Conservation (phyloP, 1,140 invertebrate genomes). For the Scaptomyza pallida region DNA sequence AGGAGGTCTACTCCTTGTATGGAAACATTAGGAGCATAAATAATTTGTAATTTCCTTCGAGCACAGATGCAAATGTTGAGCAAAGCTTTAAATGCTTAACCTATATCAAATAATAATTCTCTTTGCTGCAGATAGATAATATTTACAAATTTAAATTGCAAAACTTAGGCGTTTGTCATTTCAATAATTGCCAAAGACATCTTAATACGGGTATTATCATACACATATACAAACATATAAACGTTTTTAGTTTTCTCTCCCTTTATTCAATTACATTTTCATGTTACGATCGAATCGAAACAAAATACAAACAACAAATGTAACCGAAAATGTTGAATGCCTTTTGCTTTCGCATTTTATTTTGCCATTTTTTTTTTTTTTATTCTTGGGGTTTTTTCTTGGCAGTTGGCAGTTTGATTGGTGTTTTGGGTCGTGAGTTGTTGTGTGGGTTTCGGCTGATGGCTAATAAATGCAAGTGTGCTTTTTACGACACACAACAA, state of each 20-base stretch:
- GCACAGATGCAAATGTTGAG: conserved; percentile 4
- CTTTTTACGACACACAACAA: conserved; percentile 71
- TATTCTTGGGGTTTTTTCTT: conserved; percentile 12
- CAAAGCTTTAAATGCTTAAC: background rate
- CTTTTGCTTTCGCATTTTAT: conserved; percentile 15
- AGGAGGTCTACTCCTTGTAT: conserved; percentile 23
- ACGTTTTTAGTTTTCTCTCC: background rate
- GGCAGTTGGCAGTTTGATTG: conserved; percentile 38
- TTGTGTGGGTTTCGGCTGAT: conserved; percentile 22
- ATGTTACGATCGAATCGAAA: conserved; percentile 3
- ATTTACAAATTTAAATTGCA: background rate
- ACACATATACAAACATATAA: background rate
- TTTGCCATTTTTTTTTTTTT: background rate
- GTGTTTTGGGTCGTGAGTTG: conserved; percentile 2
- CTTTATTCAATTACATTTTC: conserved; percentile 42
- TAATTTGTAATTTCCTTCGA: conserved; percentile 26
- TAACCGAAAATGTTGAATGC: conserved; percentile 15
- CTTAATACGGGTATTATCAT: background rate
- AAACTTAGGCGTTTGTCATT: background rate
- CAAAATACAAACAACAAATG: conserved; percentile 22
- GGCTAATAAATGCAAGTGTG: conserved; percentile 81
- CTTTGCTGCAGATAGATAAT: background rate
- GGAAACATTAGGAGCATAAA: conserved; percentile 32
- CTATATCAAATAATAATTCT: too few species aligned
- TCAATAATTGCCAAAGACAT: background rate